phyloP scores from a whole-genome alignment of 2,113 vertebrate genomes.

The Noturus placidus region DNA sequence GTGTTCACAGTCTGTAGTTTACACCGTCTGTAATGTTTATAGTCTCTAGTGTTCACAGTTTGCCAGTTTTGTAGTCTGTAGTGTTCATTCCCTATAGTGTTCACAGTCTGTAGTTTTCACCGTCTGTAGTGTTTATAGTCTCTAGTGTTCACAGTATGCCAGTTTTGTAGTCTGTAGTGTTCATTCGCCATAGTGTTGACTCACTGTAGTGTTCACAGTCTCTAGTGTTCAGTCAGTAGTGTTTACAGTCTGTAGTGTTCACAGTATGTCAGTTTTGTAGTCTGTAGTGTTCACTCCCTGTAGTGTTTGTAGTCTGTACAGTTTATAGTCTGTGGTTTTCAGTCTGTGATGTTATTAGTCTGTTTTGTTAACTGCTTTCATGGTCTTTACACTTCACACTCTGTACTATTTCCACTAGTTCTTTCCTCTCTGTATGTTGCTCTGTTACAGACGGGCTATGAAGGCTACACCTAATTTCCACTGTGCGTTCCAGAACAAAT shows the following conservation, averaged over 20 bases:
- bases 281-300: neutral
- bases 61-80: neutral
- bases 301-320: neutral
- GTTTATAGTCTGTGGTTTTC: neutral
- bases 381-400: neutral
- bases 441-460: constrained; percentile 65
- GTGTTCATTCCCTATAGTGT: too few relatives aligned
- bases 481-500: constrained; percentile 69
- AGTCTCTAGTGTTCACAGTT: neutral
- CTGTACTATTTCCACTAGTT: neutral
- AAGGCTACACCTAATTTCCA: constrained; percentile 64
- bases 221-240: neutral
- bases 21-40: neutral
- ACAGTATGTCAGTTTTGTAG: too few relatives aligned
- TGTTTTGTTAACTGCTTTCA: neutral
- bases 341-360: too few relatives aligned
- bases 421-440: neutral
- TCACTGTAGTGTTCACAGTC: neutral
- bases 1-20: neutral
- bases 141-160: neutral
- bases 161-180: neutral
- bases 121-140: neutral
- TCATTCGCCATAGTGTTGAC: neutral
- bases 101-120: neutral
- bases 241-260: neutral